These are phyloP conservation scores for Gallinago stenura DNA, from an alignment of 2,797 vertebrate species.

Conservation along the genomic window DNA sequence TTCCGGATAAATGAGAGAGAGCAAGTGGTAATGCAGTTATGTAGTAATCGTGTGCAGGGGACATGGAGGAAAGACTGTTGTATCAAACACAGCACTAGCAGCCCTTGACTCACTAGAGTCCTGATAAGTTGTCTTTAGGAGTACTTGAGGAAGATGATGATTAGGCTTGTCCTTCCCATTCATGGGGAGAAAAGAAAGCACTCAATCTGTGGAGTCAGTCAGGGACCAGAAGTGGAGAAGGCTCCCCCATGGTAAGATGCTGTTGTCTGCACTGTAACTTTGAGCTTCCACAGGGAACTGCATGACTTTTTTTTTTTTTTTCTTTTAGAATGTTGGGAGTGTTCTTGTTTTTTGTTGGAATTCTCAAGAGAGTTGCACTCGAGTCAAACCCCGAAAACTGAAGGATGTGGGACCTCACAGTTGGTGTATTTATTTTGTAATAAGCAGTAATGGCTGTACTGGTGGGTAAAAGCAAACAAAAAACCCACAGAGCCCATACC, in stretches of 20 bases:
- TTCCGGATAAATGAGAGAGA: not conserved
- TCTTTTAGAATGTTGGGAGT: not conserved
- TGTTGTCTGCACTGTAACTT: not conserved
- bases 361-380: not conserved
- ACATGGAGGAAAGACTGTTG: not conserved
- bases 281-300: not conserved
- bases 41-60: not conserved
- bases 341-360: not conserved
- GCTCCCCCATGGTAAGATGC: not conserved
- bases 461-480: not conserved
- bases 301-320: not conserved
- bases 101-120: not conserved
- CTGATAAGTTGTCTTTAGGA: not conserved
- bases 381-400: not conserved
- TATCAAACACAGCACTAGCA: not conserved
- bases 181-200: not conserved
- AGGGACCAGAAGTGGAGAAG: not conserved
- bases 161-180: not conserved
- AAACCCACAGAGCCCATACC: not conserved
- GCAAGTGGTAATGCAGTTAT: not conserved
- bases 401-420: not conserved
- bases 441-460: not conserved
- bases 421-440: not conserved
- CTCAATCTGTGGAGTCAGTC: not conserved
- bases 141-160: not conserved